Conservation (phyloP, 2,888 invertebrate genomes). For the Serrognathus titanus region DNA sequence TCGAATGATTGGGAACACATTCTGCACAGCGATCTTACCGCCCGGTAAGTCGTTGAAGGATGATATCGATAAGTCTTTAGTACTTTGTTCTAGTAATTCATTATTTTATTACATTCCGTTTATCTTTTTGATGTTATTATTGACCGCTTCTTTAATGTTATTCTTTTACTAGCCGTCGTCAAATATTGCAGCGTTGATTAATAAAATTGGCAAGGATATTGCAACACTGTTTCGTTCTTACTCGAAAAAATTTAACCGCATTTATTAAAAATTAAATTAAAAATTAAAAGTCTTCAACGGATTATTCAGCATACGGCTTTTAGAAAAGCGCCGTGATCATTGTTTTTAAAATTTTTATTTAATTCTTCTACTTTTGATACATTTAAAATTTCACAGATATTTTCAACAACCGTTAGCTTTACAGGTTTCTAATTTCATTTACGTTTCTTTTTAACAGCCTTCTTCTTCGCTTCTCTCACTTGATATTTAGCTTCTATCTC, state of each 20-base stretch:
- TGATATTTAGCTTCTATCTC: conserved; percentile 77
- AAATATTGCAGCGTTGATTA: conserved; percentile 75
- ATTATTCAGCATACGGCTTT: no score
- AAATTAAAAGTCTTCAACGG: conserved; percentile 75
- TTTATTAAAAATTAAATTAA: conserved; percentile 91
- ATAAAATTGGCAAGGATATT: conserved; percentile 95
- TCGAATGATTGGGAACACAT: conserved; percentile 84
- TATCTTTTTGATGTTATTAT: conserved; percentile 88
- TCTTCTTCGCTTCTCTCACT: conserved; percentile 82
- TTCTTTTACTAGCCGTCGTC: conserved; percentile 58
- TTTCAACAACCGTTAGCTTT: conserved; percentile 86
- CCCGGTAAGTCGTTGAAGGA: conserved; percentile 78
- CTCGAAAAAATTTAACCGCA: conserved; percentile 96
- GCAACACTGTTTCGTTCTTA: conserved; percentile 89
- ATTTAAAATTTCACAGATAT: conserved; percentile 79
- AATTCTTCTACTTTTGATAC: conserved; percentile 70
- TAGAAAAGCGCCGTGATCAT: conserved; percentile 63
- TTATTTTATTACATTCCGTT: conserved; percentile 49
- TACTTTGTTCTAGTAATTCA: conserved; percentile 81
- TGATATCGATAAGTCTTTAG: conserved; percentile 72
- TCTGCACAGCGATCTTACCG: conserved; percentile 96
- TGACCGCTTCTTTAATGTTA: conserved; percentile 84
- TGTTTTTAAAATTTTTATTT: conserved; percentile 65
- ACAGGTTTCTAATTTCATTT: conserved; percentile 74
- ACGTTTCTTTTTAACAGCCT: conserved; percentile 81